Base-by-base conservation (phyloP, 2,797 vertebrate genomes). In the Orientallactaga sibirica region DNA sequence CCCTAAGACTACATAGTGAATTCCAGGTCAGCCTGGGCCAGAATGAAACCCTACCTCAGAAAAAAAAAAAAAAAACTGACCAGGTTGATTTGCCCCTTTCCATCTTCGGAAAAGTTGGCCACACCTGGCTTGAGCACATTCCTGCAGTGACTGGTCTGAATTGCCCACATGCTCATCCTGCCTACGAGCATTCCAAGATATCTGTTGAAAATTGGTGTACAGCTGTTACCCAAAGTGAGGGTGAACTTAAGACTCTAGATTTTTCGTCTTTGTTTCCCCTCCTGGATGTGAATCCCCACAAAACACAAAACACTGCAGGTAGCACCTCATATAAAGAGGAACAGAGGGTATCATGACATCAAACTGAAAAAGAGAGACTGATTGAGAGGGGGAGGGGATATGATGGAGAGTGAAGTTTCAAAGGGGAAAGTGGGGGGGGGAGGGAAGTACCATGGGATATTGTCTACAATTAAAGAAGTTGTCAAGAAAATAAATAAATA, bases 41-140 rank as follows among this genome's bases (percentile, higher is more conserved):
- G 43, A 48, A 9, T 48, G 43, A 48, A 9, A 48, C 43, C 8
- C 43, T 48, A 48, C 43, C 43, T 48, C 43, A 9, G 8, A 9
- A 9, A 37, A 37, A 37, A 48, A 9, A 9, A 48, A 48, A 48
- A 48, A 48, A 5, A 48, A 48, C 43, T 48, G 8, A 88, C 14
- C n/a, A 78, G 7, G 12, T 86, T 88, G 22, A 11, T 52, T 92
- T 94, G 87, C 22, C 68, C 93, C 48, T 89, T 88, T 93, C 43
- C 29, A 3, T 22, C 1, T 33, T 20, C 14, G 86, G 58, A 74
- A 95, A 58, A 25, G n/a, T 43, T 67, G 20, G 11, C 43, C 64
- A 9, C 22, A 41, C 4, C 19, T 20, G 24, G 4, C 78, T 83
- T n/a, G 24, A 79, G 41, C 6, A 24, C 16, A 16, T 58, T 84